Percentiles rank a stretch among this genome's conserved stretches.
phyloP scores from a whole-genome alignment of 2,113 vertebrate genomes.

The Collichthys lucidus region DNA sequence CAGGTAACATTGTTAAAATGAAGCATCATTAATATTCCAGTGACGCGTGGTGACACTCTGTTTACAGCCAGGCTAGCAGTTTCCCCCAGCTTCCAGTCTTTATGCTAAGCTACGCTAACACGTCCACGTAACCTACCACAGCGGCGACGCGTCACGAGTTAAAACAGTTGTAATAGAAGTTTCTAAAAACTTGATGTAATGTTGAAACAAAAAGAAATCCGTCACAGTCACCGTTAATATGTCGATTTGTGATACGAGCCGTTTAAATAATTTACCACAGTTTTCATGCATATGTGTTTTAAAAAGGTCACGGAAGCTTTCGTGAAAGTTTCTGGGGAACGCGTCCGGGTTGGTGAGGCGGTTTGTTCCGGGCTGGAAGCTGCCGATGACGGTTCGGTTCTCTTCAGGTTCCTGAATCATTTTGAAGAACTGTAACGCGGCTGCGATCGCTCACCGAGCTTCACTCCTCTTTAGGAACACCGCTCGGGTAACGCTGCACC shows the following conservation, averaged over 20 bases:
- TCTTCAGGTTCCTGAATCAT: not conserved
- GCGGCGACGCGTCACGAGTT: not conserved
- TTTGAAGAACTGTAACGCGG: not conserved
- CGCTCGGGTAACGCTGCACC: conserved; percentile 51
- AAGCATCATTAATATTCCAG: not conserved
- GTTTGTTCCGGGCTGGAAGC: not conserved
- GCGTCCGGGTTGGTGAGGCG: no score
- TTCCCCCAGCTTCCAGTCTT: not conserved
- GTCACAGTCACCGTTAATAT: not conserved
- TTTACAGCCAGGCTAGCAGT: not conserved
- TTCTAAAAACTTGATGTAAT: not conserved
- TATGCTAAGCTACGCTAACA: conserved; percentile 9
- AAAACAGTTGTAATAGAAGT: not conserved
- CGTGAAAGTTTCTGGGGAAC: not conserved
- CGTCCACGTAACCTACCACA: not conserved
- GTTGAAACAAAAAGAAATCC: not conserved
- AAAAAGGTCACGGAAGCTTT: conserved; percentile 7
- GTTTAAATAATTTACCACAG: conserved; percentile 50
- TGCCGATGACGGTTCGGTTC: not conserved
- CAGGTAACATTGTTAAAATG: no score
- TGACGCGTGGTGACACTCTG: not conserved
- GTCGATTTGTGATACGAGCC: conserved; percentile 3
- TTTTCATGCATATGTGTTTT: conserved; percentile 47
- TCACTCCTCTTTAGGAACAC: conserved; percentile 41
- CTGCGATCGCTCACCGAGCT: not conserved